Base-by-base conservation (phyloP, 64 coral and sea anemone species). In the Pocillopora damicornis region DNA sequence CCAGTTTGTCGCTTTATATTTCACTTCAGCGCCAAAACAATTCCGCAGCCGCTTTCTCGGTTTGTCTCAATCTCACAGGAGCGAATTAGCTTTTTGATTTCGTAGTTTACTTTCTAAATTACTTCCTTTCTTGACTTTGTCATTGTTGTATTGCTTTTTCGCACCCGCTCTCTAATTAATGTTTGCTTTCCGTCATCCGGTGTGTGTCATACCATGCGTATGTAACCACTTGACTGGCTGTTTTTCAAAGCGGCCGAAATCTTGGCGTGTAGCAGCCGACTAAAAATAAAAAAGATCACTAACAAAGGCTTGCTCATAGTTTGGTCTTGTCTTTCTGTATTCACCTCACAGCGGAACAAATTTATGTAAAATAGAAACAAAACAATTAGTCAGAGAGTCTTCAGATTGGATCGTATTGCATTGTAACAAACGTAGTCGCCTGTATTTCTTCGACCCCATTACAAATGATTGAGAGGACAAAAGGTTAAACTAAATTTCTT, bases 81-180 rank as follows among this genome's bases (percentile, higher is more conserved):
- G 65, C 81, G 81, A 85, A 85, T 85, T 85, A 85, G 81, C 81
- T 71, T 85, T 83, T 85, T 85, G 81, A 85, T 85, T 85, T 85
- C 37, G 42, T n/a, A 72, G 81, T 85, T 85, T 85, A 85, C 81
- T 85, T 85, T 85, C 65, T 85, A 85, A 85, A 85, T 85, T 85
- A 72, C 81, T 85, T 85, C 81, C 81, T 85, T 85, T 85, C 65
- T 85, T 72, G 63, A 72, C 37, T 85, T 85, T 85, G 81, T 85
- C 81, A 85, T 85, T 85, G 81, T 85, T 51, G 81, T 72, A 85
- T 67, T 85, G 81, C 81, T 38, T 20, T 85, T 85, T 85, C 63
- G 20, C 81, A 85, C 65, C 81, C 69, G 81, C 38, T 85, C 65
- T 85, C 58, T 85, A 85, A 85, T 85, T 71, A 85, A 85, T 85